Conservation (phyloP, 35 echinoderm and acorn worm genomes). For the Acanthaster planci region DNA sequence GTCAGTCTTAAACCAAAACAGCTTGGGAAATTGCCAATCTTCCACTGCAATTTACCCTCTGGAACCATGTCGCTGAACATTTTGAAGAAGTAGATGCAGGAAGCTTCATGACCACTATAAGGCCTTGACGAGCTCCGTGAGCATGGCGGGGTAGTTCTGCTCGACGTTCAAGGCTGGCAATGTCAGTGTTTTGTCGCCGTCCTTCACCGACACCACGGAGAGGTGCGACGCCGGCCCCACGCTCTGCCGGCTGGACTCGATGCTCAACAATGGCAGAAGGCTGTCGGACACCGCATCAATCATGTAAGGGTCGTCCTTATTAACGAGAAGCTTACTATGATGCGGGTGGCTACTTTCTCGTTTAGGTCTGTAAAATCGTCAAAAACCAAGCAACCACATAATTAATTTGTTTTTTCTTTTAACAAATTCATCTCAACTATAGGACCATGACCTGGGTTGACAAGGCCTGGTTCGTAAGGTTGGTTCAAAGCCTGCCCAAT, state of each 20-base stretch:
- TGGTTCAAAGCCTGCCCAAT: no score
- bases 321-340: slow-evolving; percentile 63
- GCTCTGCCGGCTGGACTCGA: slow-evolving; percentile 80
- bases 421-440: no score
- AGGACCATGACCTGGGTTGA: no score
- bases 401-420: no score
- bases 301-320: slow-evolving; percentile 90
- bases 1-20: no score
- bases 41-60: no score
- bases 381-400: neutral
- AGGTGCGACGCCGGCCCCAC: slow-evolving; percentile 76
- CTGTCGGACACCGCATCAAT: slow-evolving; percentile 78
- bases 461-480: no score
- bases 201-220: slow-evolving; percentile 75
- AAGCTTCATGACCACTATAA: slow-evolving; percentile 35
- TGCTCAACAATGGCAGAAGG: slow-evolving; percentile 78
- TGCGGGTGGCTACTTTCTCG: slow-evolving; percentile 32
- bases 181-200: slow-evolving; percentile 77
- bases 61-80: no score
- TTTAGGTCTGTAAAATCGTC: slow-evolving; percentile 61
- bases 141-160: slow-evolving; percentile 90
- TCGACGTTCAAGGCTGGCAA: slow-evolving; percentile 90
- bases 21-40: no score
- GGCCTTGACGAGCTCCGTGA: slow-evolving; percentile 95
- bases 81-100: no score